These are phyloP conservation scores for Apamea anceps DNA, from an alignment of 2,888 invertebrate genomes.

Conservation along the genomic window DNA sequence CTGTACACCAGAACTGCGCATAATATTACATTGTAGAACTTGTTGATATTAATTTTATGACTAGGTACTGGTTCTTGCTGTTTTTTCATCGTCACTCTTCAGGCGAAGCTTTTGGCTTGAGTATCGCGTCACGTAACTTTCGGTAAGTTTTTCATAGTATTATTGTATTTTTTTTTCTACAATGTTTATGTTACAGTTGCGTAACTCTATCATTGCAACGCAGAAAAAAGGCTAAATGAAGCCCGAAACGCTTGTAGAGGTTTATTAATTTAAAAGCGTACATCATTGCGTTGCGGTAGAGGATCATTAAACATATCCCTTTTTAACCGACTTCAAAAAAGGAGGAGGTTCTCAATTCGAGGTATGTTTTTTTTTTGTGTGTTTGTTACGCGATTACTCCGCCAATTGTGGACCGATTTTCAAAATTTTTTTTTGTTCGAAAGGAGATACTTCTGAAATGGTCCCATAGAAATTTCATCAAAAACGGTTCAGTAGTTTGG, in stretches of 20 bases:
- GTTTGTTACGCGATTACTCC: no score
- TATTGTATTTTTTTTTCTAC: background rate
- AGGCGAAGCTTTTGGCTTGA: background rate
- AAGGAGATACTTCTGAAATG: no score
- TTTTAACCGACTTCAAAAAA: no score
- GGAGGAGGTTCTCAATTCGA: no score
- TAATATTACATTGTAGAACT: conserved; percentile 5
- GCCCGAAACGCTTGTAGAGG: background rate
- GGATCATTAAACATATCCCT: background rate
- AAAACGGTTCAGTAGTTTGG: no score
- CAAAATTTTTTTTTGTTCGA: no score
- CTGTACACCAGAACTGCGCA: background rate
- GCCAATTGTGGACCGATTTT: no score
- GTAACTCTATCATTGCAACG: background rate
- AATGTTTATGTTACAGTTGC: background rate
- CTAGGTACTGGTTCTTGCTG: background rate
- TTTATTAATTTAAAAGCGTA: background rate
- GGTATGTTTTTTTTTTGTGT: no score
- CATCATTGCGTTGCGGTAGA: background rate
- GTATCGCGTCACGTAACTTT: background rate
- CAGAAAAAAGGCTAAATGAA: background rate
- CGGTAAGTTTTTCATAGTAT: background rate
- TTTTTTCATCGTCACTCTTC: background rate
- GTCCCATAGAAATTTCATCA: no score
- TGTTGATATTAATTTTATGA: conserved; percentile 1